phyloP scores from a whole-genome alignment of 2,113 vertebrate genomes.

The Elephantulus edwardii region DNA sequence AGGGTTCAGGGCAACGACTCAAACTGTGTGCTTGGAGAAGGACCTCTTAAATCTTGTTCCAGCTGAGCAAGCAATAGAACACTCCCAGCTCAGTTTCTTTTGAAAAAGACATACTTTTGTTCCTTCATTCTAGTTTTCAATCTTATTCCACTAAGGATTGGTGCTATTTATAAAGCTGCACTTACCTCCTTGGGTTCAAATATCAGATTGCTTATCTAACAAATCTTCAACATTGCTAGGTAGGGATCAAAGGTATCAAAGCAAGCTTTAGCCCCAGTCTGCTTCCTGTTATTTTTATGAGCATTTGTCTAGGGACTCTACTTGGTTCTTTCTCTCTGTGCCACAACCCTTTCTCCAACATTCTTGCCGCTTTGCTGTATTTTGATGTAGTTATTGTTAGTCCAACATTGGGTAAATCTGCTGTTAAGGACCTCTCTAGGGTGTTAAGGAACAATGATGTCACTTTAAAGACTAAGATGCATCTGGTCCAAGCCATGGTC shows the following conservation, averaged over 20 bases:
- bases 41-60: conserved; percentile 38
- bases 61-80: background rate
- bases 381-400: background rate
- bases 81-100: background rate
- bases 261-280: background rate
- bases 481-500: too few species aligned
- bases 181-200: background rate
- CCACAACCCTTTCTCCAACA: background rate
- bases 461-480: too few species aligned
- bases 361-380: background rate
- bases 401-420: too few species aligned
- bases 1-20: background rate
- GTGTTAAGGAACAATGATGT: too few species aligned
- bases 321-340: background rate
- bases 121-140: conserved; percentile 13
- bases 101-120: background rate
- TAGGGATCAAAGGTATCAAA: background rate
- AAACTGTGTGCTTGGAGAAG: background rate
- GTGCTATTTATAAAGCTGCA: background rate
- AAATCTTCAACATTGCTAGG: fast-evolving
- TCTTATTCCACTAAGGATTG: background rate
- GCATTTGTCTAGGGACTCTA: background rate
- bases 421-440: too few species aligned
- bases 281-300: background rate
- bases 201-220: background rate